A percentile compares a stretch with the other conserved stretches of the same genome.
phyloP scores from a whole-genome alignment of 2,888 invertebrate species.

The Drymonia ruficornis region DNA sequence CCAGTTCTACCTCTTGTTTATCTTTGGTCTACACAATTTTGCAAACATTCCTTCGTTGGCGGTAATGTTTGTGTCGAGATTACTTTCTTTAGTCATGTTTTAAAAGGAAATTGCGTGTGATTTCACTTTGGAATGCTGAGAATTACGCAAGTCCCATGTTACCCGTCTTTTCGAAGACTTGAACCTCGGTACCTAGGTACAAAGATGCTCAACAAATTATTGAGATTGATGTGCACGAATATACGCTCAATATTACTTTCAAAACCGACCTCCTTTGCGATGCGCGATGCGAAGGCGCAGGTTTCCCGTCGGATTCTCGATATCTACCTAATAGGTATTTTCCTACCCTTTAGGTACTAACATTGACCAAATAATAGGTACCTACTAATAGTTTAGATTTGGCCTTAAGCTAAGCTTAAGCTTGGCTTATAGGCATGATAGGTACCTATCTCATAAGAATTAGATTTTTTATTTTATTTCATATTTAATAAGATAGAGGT shows the following conservation, averaged over 20 bases:
- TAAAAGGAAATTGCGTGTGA: conserved; percentile 13
- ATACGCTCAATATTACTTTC: background rate
- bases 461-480: too few relatives aligned
- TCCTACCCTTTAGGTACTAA: background rate
- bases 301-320: background rate
- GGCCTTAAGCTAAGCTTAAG: too few relatives aligned
- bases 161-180: conserved; percentile 41
- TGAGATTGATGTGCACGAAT: background rate
- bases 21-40: conserved; percentile 54
- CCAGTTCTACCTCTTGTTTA: conserved; percentile 71
- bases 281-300: background rate
- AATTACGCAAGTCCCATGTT: conserved; percentile 14
- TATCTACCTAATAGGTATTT: too few relatives aligned
- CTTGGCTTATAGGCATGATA: too few relatives aligned
- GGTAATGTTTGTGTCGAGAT: conserved; percentile 24
- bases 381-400: too few relatives aligned
- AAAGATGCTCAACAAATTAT: too few relatives aligned
- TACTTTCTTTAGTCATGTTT: conserved; percentile 24
- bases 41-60: conserved; percentile 42
- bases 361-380: too few relatives aligned
- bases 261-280: background rate
- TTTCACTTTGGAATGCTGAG: conserved; percentile 4
- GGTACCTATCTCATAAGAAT: too few relatives aligned
- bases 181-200: too few relatives aligned
- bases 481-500: too few relatives aligned